A percentile compares a stretch with the other conserved stretches of the same genome.
These are phyloP conservation scores for Aricia artaxerxes DNA, from an alignment of 2,888 invertebrate genomes.

Conservation along the genomic window DNA sequence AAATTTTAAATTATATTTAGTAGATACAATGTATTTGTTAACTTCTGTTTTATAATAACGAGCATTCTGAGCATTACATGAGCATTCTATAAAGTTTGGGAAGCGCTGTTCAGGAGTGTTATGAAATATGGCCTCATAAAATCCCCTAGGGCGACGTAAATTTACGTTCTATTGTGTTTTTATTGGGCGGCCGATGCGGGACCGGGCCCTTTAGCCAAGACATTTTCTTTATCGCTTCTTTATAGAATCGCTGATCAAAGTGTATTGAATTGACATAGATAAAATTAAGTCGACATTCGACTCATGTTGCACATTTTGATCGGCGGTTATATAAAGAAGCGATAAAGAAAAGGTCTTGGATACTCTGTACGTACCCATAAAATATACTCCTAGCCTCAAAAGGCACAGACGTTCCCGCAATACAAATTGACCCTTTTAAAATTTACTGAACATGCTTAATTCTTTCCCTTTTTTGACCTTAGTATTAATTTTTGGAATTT, in stretches of 20 bases:
- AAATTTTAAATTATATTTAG: too few species aligned
- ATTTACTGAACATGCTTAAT: not conserved
- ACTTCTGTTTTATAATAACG: not conserved
- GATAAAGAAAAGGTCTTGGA: too few species aligned
- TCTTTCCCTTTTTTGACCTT: slow-evolving; percentile 3
- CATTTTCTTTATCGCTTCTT: too few species aligned
- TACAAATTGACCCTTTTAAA: slow-evolving; percentile 8
- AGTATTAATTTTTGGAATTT: not conserved
- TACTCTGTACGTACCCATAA: not conserved
- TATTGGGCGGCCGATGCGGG: not conserved
- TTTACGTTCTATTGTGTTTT: slow-evolving; percentile 46
- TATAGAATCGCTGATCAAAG: too few species aligned
- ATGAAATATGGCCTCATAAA: slow-evolving; percentile 41
- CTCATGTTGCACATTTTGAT: too few species aligned
- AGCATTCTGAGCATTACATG: not conserved
- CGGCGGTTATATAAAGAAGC: too few species aligned
- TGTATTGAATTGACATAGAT: too few species aligned
- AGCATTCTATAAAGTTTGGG: not conserved
- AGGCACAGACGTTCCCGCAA: not conserved
- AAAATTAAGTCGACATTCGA: too few species aligned
- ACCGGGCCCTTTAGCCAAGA: not conserved
- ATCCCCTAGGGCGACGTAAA: slow-evolving; percentile 45
- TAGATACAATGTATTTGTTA: not conserved
- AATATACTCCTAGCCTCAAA: slow-evolving; percentile 11
- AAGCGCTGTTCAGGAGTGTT: slow-evolving; percentile 24